Conservation (phyloP, 2,797 vertebrate genomes). For the Alca torda region DNA sequence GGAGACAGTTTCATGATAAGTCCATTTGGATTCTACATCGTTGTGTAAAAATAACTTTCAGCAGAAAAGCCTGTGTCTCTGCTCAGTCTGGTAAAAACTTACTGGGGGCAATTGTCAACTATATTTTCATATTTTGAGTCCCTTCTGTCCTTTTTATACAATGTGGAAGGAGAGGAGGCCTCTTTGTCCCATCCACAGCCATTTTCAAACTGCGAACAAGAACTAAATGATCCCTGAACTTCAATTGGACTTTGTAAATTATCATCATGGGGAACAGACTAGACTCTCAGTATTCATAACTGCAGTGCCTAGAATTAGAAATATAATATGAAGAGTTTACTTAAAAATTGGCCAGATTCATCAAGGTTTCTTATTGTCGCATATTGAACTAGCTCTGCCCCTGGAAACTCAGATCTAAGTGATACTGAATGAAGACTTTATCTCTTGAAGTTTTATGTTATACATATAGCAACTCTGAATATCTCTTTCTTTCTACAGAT, state of each 20-base stretch:
- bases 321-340: background rate
- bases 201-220: background rate
- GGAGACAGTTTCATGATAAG: background rate
- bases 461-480: slow-evolving; percentile 28
- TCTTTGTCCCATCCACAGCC: background rate
- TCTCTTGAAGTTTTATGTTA: background rate
- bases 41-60: background rate
- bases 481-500: slow-evolving; percentile 80
- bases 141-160: background rate
- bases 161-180: background rate
- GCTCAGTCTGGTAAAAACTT: background rate
- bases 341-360: background rate
- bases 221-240: background rate
- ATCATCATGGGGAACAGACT: background rate
- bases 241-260: background rate
- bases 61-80: background rate
- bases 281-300: background rate
- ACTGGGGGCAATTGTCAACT: background rate
- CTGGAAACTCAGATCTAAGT: background rate
- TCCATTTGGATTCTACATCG: background rate
- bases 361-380: background rate
- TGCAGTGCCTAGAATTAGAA: background rate
- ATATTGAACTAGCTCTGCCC: background rate
- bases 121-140: background rate
- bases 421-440: background rate